Evolutionary conservation across 2,888 invertebrate species (phyloP), one percentile per base, ranked within the genome.

Genomic region (Mythimna ferrago): DNA sequence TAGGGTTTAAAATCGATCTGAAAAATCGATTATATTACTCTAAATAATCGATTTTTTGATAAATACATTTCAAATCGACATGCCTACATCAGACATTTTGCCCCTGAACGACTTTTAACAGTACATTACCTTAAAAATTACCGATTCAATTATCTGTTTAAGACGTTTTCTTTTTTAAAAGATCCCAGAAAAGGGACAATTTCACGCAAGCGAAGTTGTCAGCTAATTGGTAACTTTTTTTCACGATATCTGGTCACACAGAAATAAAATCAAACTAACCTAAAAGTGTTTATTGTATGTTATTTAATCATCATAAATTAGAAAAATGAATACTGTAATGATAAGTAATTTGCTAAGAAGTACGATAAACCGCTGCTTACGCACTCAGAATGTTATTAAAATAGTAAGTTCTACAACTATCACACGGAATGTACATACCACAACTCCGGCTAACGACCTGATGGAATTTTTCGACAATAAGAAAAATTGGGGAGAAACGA

Each of bases 391-490:
- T 89, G 81, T 76, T 54, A 51, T 87, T 35, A 90, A 80, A 56
- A 35, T 82, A 35, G 83, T 82, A 66, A 82, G 86, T 53, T 76
- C 82, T 44, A 69, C 85, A 32, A 60, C 79, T 9, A 56, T 74
- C n/a, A 89, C 66, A 66, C 89, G 88, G 80, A 75, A 86, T 71
- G 77, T 96, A 70, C 94, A 95, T 71, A 95, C 96, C 38, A 96
- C 97, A 11, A 84, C 87, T 58, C 87, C 88, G 56, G 89, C 88
- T 58, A 85, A 92, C 79, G 97, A 97, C 90, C 92, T 98, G 63
- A 98, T 98, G 98, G 98, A 99, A 92, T 99, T 99, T 93, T 99
- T 99, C 90, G 99, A 99, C 91, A 96, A 97, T 32, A 97, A 98
- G 88, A 98, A 98, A 84, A 98, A 99, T 93, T 99, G 99, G 98